These are phyloP conservation scores for Chaetophractus vellerosus DNA, from an alignment of 2,797 vertebrate genomes.

Conservation along the genomic window DNA sequence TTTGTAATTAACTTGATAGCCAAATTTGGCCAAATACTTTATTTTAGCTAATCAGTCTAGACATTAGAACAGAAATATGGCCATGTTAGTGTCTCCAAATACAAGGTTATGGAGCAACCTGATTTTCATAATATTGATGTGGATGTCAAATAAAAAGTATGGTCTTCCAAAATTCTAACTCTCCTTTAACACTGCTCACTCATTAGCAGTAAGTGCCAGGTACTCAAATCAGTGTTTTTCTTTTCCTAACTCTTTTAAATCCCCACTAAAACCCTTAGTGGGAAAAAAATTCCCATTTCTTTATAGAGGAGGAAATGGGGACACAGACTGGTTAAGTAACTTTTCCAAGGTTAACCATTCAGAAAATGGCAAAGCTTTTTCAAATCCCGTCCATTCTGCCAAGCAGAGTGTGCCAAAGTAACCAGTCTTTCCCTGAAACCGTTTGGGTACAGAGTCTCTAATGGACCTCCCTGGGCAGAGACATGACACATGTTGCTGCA, in stretches of 20 bases:
- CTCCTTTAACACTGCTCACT: neutral
- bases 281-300: neutral
- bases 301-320: neutral
- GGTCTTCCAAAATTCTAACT: neutral
- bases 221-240: neutral
- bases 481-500: too few species aligned
- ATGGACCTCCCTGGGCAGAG: too few species aligned
- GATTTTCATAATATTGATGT: neutral
- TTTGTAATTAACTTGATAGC: neutral
- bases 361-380: neutral
- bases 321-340: neutral
- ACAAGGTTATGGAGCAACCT: neutral
- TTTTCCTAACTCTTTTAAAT: neutral
- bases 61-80: neutral
- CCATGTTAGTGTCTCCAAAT: neutral
- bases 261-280: neutral
- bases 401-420: too few species aligned
- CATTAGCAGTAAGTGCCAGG: neutral
- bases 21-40: neutral
- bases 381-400: too few species aligned
- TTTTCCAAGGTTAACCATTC: neutral
- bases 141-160: neutral
- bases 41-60: neutral
- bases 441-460: too few species aligned
- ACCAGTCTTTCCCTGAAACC: too few species aligned